A percentile compares a stretch with the other conserved stretches of the same genome.
phyloP scores from a whole-genome alignment of 2,797 vertebrate genomes.

The Cossypha dichroa region DNA sequence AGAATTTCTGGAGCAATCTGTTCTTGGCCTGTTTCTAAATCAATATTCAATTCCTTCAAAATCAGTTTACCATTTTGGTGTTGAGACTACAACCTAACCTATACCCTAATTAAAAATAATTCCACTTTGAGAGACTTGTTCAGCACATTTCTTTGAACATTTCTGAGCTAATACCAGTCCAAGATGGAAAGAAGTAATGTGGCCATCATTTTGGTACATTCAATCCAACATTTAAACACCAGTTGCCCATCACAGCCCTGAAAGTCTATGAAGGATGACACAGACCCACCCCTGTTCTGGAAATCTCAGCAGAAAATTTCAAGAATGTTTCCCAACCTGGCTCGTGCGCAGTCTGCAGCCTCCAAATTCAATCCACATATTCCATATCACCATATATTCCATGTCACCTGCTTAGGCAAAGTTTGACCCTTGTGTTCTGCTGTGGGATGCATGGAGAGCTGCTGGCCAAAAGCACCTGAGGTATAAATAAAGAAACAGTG shows the following conservation, averaged over 20 bases:
- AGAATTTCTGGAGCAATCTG: not conserved
- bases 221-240: not conserved
- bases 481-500: not conserved
- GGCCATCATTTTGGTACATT: not conserved
- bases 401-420: not conserved
- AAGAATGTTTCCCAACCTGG: not conserved
- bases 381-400: too few species aligned
- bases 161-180: not conserved
- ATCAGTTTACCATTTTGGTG: not conserved
- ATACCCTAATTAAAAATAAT: not conserved
- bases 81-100: not conserved
- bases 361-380: not conserved
- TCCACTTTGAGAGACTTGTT: not conserved
- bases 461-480: not conserved
- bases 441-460: not conserved
- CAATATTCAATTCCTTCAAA: not conserved
- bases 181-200: not conserved
- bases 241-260: not conserved
- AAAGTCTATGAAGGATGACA: not conserved
- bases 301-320: not conserved
- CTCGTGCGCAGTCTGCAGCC: not conserved
- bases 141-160: not conserved
- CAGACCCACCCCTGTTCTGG: not conserved
- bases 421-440: not conserved
- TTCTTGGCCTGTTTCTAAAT: not conserved